These are phyloP conservation scores for Xylota segnis DNA, from an alignment of 2,888 invertebrate genomes.

Conservation along the genomic window DNA sequence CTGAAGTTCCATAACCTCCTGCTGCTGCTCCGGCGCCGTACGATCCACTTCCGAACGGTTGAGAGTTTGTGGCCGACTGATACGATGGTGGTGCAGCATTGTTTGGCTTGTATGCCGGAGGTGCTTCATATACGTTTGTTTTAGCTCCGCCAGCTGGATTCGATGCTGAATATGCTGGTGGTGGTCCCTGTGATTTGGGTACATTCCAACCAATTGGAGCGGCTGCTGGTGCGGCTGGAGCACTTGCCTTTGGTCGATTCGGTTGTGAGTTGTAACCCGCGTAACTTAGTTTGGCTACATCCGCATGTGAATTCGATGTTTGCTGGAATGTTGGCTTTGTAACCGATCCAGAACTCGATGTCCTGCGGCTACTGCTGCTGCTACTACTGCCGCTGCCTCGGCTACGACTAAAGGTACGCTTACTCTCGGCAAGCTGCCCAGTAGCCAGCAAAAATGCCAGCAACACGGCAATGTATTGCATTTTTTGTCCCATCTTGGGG, in stretches of 20 bases:
- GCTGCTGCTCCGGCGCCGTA: constrained; percentile 38
- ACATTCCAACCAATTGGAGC: constrained; percentile 83
- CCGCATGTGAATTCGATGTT: constrained; percentile 81
- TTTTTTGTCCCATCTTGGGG: constrained; percentile 65
- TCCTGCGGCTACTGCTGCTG: constrained; percentile 74
- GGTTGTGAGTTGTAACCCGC: constrained; percentile 83
- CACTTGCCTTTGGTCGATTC: constrained; percentile 80
- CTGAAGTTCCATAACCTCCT: constrained; percentile 23
- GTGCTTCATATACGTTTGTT: constrained; percentile 81
- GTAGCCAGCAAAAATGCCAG: constrained; percentile 64
- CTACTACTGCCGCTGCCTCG: constrained; percentile 80
- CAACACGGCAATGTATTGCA: constrained; percentile 63
- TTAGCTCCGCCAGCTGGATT: constrained; percentile 82
- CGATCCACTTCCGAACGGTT: constrained; percentile 64
- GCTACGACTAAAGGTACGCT: constrained; percentile 80
- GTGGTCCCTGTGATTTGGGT: constrained; percentile 82
- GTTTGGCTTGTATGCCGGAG: constrained; percentile 82
- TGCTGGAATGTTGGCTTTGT: constrained; percentile 81
- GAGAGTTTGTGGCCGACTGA: constrained; percentile 78
- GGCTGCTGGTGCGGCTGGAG: constrained; percentile 75
- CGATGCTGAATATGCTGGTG: constrained; percentile 82
- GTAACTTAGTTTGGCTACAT: constrained; percentile 83
- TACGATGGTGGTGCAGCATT: constrained; percentile 81
- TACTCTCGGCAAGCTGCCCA: constrained; percentile 79
- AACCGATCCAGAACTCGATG: constrained; percentile 80